phyloP scores from a whole-genome alignment of 2,113 vertebrate species.

The Pelvicachromis taeniatus region DNA sequence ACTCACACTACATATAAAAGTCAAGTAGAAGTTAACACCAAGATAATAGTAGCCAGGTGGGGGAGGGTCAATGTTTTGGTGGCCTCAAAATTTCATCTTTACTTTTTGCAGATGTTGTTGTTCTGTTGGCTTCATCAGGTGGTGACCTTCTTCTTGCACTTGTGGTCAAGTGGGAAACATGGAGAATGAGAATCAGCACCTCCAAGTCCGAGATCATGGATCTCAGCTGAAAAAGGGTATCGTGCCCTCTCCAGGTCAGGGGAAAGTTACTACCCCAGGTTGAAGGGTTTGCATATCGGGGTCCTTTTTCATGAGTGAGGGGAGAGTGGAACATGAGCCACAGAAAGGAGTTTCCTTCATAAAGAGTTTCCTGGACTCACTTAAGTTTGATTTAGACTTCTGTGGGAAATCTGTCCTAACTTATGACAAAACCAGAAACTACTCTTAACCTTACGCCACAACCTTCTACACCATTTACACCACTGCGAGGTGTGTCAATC shows the following conservation, averaged over 20 bases:
- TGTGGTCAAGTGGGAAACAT: not conserved
- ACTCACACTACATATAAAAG: not conserved
- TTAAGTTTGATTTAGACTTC: not conserved
- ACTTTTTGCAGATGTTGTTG: not conserved
- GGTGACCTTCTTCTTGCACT: not conserved
- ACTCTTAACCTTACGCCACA: accelerated
- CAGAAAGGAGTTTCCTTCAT: not conserved
- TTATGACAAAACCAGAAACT: not conserved
- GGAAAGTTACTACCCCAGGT: not conserved
- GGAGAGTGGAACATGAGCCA: not conserved
- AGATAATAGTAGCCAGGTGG: not conserved
- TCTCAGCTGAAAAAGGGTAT: not conserved
- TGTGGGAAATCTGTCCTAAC: not conserved
- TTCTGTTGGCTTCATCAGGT: not conserved
- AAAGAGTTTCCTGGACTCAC: not conserved
- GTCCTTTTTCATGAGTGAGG: not conserved
- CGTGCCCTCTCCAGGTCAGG: not conserved
- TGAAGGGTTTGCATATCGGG: not conserved
- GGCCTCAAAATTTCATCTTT: not conserved
- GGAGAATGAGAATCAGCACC: not conserved
- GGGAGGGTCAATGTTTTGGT: no score
- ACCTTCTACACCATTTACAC: not conserved
- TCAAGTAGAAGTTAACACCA: not conserved
- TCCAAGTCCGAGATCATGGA: not conserved
- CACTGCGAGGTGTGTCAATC: accelerated